Evolutionary conservation across 2,113 vertebrate genomes (phyloP), one percentile per base, ranked within the genome.

Genomic region (Nothobranchius furzeri): DNA sequence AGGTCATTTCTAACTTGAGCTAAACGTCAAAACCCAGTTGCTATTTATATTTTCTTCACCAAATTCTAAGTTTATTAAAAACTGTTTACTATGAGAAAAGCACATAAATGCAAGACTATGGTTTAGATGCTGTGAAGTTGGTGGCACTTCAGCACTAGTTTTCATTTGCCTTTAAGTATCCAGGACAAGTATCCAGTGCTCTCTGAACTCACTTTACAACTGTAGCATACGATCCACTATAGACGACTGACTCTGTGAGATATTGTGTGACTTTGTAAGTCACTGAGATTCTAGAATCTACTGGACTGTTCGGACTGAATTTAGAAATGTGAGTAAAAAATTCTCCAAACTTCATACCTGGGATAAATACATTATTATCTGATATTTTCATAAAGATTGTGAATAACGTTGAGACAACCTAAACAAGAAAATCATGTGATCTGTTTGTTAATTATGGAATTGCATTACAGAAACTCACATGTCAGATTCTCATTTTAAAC

Each of bases 41-140:
- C 72, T 11, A 62, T 54, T 52, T 60, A 20, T 43, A 20, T 48
- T 15, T 58, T 59, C 60, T 57, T 64, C 9, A 74, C 47, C n/a
- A 13, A 68, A 72, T 69, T 61, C 45, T 45, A 76, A 55, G 73
- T 36, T 66, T 70, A 57, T 77, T 80, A 68, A 69, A 83, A 82
- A 68, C 46, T 14, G 66, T 68, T 74, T 85, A 84, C 76, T 7
- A 40, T 40, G 37, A 9, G 9, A 40, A 40, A 40, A 40, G 9
- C 37, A 7, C 7, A 40, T 7, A 20, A 20, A 20, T 30, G 30
- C 30, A 30, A 30, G 30, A 30, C 4, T 30, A 30, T 4, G 4
- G 30, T 40, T 40, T 9, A 40, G 37, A 1, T 85, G 73, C 77
- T 80, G 74, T 81, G 75, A 55, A 63, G 79, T 56, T 69, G 57